Conservation (phyloP, 2,113 vertebrate genomes). For the Myrmophylax atrothorax region DNA sequence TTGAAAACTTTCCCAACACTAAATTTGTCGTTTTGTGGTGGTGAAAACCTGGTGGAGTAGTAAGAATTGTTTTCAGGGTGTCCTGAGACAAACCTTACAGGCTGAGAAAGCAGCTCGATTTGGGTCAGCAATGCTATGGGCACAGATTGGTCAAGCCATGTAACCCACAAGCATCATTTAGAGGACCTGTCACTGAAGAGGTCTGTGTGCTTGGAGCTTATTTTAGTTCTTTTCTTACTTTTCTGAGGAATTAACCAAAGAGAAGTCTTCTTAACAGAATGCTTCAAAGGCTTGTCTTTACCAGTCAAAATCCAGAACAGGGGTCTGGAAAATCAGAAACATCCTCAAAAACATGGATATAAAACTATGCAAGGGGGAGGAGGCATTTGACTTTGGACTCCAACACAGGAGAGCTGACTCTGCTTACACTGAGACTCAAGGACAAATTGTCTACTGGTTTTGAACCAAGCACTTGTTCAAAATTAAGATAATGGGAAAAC, state of each 20-base stretch:
- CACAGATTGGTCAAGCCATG: background rate
- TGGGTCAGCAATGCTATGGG: background rate
- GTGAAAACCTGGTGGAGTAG: background rate
- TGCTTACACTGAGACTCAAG: background rate
- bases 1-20: background rate
- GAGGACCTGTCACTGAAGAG: background rate
- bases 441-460: background rate
- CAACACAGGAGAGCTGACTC: background rate
- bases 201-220: background rate
- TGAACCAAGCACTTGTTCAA: background rate
- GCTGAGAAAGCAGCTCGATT: background rate
- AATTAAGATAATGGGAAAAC: conserved; percentile 15
- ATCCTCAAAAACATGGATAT: background rate
- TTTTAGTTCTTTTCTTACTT: background rate
- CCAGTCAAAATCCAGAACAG: background rate
- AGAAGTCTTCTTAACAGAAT: background rate
- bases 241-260: background rate
- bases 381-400: background rate
- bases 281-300: background rate
- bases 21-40: background rate
- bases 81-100: background rate
- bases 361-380: background rate
- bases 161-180: background rate
- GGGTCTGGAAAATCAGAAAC: background rate
- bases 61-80: background rate